These are phyloP conservation scores for Heteronetta atricapilla DNA, from an alignment of 2,113 vertebrate species.

Conservation along the genomic window DNA sequence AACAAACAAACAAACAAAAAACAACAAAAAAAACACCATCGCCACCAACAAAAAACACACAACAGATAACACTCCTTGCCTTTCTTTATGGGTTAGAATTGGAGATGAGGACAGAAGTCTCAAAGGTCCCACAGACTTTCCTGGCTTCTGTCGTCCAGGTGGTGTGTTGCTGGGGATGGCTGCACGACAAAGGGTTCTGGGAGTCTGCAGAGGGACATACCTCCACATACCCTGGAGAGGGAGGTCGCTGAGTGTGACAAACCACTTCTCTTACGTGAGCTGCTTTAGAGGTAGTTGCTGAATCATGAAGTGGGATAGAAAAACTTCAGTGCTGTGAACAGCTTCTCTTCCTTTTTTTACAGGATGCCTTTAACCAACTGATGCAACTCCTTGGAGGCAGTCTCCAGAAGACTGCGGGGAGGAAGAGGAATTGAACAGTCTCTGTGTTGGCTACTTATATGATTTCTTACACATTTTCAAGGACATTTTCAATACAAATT, in stretches of 20 bases:
- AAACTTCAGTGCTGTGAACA: neutral
- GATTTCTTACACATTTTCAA: neutral
- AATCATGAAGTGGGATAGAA: neutral
- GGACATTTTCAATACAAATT: neutral
- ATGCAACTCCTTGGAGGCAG: neutral
- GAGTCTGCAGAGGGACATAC: neutral
- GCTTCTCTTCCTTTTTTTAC: neutral
- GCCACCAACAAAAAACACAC: neutral
- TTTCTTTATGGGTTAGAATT: neutral
- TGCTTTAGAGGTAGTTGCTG: neutral
- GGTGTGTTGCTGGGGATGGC: neutral
- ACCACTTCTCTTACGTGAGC: neutral
- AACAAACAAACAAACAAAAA: no score
- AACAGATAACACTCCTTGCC: neutral
- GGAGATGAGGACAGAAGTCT: neutral
- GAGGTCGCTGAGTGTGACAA: neutral
- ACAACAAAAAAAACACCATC: neutral
- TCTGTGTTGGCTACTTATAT: neutral
- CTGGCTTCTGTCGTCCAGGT: neutral
- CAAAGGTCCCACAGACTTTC: neutral
- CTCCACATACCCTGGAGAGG: neutral
- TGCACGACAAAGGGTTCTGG: neutral
- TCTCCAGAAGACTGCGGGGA: neutral
- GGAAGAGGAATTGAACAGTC: neutral
- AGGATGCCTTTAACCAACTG: neutral